These are phyloP conservation scores for Ditylenchus dipsaci DNA, from an alignment of 1,140 invertebrate species.

Conservation along the genomic window DNA sequence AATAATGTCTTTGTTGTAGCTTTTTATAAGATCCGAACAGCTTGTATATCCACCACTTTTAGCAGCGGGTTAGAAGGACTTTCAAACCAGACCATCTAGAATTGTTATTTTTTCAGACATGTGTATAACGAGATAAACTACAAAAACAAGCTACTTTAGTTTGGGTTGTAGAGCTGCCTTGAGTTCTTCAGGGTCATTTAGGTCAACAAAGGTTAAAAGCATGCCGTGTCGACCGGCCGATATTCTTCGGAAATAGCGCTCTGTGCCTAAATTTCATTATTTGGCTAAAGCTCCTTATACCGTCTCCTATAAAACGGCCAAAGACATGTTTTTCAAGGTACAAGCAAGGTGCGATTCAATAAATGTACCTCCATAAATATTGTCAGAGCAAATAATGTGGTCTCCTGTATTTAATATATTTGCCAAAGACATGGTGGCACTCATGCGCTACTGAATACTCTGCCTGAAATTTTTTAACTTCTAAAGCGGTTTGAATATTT, in stretches of 20 bases:
- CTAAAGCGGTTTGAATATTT: not conserved
- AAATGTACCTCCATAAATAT: slow-evolving; percentile 78
- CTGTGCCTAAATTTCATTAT: slow-evolving; percentile 55
- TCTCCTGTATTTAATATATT: slow-evolving; percentile 77
- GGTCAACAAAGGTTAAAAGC: slow-evolving; percentile 66
- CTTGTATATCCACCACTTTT: slow-evolving; percentile 80
- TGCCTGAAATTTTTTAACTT: slow-evolving; percentile 44
- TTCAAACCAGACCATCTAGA: slow-evolving; percentile 85
- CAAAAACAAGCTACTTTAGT: slow-evolving; percentile 67
- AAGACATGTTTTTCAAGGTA: not conserved
- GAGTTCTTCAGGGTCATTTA: slow-evolving; percentile 69
- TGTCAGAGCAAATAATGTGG: slow-evolving; percentile 83
- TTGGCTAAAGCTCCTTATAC: too few species aligned
- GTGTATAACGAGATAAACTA: slow-evolving; percentile 62
- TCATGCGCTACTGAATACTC: slow-evolving; percentile 69
- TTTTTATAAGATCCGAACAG: slow-evolving; percentile 68
- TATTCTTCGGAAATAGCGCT: slow-evolving; percentile 25
- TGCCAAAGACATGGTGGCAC: slow-evolving; percentile 72
- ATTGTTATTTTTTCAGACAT: not conserved
- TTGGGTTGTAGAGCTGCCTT: slow-evolving; percentile 69
- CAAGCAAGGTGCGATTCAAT: not conserved
- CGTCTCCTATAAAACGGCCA: too few species aligned
- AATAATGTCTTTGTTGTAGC: slow-evolving; percentile 65
- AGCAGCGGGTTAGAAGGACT: slow-evolving; percentile 93
- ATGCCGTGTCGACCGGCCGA: slow-evolving; percentile 25